These are phyloP conservation scores for Drosophila borborema DNA, from an alignment of 2,888 invertebrate species.

Conservation along the genomic window DNA sequence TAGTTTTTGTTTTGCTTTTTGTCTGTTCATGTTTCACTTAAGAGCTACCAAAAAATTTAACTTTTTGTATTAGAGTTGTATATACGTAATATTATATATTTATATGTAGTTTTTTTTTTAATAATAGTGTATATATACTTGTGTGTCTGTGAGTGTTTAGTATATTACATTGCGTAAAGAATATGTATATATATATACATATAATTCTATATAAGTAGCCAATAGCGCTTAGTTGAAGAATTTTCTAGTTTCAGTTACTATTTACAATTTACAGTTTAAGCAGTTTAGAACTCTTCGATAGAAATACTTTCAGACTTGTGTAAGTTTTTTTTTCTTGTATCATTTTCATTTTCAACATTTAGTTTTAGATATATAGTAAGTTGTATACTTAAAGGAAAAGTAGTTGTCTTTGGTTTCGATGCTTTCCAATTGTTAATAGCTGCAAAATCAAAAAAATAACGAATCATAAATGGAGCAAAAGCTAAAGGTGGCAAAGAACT, in stretches of 20 bases:
- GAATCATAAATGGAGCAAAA: background rate
- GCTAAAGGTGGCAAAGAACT: background rate
- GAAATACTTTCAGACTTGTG: constrained; percentile 76
- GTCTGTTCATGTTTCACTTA: constrained; percentile 53
- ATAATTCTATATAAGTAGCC: constrained; percentile 13
- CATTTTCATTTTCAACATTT: constrained; percentile 14
- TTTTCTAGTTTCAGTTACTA: constrained; percentile 22
- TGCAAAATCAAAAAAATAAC: constrained; percentile 12
- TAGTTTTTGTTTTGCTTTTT: constrained; percentile 45
- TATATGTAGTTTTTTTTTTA: constrained; percentile 11
- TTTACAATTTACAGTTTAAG: constrained; percentile 67
- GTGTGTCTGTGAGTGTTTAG: constrained; percentile 26
- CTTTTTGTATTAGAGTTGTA: constrained; percentile 2
- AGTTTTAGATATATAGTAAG: constrained; percentile 9
- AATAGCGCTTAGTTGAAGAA: constrained; percentile 39
- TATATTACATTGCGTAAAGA: constrained; percentile 21
- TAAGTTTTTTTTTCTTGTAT: constrained; percentile 47
- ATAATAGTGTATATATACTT: constrained; percentile 15
- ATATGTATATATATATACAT: background rate
- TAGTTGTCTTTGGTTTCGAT: constrained; percentile 21
- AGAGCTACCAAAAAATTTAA: constrained; percentile 47
- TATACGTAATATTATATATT: constrained; percentile 6
- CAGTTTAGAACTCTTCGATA: constrained; percentile 76
- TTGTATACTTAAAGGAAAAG: constrained; percentile 16
- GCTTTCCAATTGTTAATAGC: constrained; percentile 10